Conservation (phyloP, 30 jellyfish, hydroid and myxozoan genomes). For the Aurelia coerulea region DNA sequence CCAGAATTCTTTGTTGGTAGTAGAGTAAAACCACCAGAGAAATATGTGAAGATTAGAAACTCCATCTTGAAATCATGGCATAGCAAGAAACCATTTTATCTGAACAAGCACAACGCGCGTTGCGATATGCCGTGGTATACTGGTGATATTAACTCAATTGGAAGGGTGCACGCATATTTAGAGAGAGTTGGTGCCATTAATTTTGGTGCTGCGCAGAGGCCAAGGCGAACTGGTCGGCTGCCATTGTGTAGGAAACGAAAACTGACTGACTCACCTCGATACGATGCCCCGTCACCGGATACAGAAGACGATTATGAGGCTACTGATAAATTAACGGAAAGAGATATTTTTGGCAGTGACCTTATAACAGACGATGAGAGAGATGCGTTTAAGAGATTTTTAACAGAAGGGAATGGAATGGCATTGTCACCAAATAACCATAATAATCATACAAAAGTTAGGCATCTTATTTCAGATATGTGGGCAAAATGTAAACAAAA, state of each 20-base stretch:
- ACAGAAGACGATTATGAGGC: slow-evolving; percentile 45
- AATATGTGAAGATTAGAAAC: slow-evolving; percentile 59
- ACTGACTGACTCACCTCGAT: slow-evolving; percentile 43
- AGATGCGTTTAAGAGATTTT: slow-evolving; percentile 31
- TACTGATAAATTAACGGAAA: not conserved
- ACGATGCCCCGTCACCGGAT: slow-evolving; percentile 58
- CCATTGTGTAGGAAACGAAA: slow-evolving; percentile 41
- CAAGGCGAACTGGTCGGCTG: slow-evolving; percentile 28
- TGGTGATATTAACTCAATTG: slow-evolving; percentile 72
- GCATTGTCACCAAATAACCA: not conserved
- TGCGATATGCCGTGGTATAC: slow-evolving; percentile 68
- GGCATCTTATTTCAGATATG: slow-evolving; percentile 48
- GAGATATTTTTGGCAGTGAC: slow-evolving; percentile 28
- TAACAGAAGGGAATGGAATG: slow-evolving; percentile 33
- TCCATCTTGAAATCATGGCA: slow-evolving; percentile 67
- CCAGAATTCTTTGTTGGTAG: slow-evolving; percentile 76
- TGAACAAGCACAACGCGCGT: slow-evolving; percentile 66
- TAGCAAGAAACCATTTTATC: slow-evolving; percentile 46
- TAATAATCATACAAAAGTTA: slow-evolving; percentile 11
- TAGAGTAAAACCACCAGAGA: slow-evolving; percentile 74
- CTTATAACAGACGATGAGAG: slow-evolving; percentile 40
- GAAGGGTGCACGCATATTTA: slow-evolving; percentile 68
- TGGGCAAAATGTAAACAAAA: slow-evolving; percentile 63
- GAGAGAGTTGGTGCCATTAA: slow-evolving; percentile 68
- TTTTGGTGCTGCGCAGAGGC: slow-evolving; percentile 59